Evolutionary conservation across 2,113 vertebrate genomes (phyloP), one percentile per base, ranked within the genome.

Genomic region (Tilapia sparmanii): DNA sequence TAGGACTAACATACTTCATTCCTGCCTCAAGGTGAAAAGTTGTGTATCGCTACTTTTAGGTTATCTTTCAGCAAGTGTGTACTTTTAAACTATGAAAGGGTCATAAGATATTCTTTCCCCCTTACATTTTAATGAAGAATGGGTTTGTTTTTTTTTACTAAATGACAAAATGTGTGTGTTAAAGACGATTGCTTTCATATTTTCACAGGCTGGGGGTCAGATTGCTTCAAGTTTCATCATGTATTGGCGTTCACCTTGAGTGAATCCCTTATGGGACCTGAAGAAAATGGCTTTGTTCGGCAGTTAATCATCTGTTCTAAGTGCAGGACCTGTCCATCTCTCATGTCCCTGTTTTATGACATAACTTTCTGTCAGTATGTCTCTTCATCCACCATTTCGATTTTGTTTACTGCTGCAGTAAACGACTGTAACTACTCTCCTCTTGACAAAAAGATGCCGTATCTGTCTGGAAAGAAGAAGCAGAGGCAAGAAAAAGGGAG

Each of bases 151-250:
- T 80, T 11, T 61, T 40, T 24, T 11, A 54, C 18, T 73, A 89
- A 90, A 90, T 85, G 81, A 87, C 73, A 87, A 93, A 91, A 91
- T 73, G 73, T 55, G 63, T 78, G 80, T 54, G 45, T 87, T 81
- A 80, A 80, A 12, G 79, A 82, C 84, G 76, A 82, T 73, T 81
- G 82, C 81, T 53, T 86, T 88, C 89, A 71, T 80, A 86, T 92
- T 92, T 92, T 86, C 82, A 84, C 83, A 55, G 84, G 91, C 86
- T 93, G 90, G 90, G 85, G 91, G 86, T 87, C 84, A 87, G 88
- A 94, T 96, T 96, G 91, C 95, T 71, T 86, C 79, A 66, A 54
- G 92, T 96, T 96, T 93, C 96, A 95, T 96, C 95, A 96, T 93
- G 91, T 92, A 82, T 90, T 89, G 63, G 68, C 5, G 18, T 94